A percentile compares a stretch with the other conserved stretches of the same genome.
These are phyloP conservation scores for Ennomos quercinarius DNA, from an alignment of 2,888 invertebrate species.

Conservation along the genomic window DNA sequence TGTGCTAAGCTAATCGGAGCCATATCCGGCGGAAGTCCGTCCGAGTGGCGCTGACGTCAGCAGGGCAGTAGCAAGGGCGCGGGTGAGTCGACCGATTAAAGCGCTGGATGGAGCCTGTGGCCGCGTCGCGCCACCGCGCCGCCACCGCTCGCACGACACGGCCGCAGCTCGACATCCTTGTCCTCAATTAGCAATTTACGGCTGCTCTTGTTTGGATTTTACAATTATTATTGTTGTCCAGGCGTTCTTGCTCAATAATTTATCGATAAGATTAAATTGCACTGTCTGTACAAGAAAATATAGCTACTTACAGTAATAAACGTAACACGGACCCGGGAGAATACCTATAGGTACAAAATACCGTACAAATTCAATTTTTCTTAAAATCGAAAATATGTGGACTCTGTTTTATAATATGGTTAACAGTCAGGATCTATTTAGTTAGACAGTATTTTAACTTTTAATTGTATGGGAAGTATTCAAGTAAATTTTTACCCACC, in stretches of 20 bases:
- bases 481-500: too few species aligned
- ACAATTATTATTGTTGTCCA: constrained; percentile 58
- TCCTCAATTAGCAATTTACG: constrained; percentile 79
- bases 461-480: too few species aligned
- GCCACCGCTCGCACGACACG: constrained; percentile 49
- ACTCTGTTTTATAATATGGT: too few species aligned
- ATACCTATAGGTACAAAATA: too few species aligned
- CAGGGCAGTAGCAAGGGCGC: constrained; percentile 53
- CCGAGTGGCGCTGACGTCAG: constrained; percentile 52
- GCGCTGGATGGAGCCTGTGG: constrained; percentile 49
- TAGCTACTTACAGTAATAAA: too few species aligned
- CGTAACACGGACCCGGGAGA: too few species aligned
- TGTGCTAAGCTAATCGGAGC: constrained; percentile 63
- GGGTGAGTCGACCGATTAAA: constrained; percentile 63
- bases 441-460: too few species aligned
- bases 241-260: constrained; percentile 16
- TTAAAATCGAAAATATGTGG: too few species aligned
- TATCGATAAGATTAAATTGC: constrained; percentile 3
- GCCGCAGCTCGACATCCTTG: constrained; percentile 74
- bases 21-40: constrained; percentile 61
- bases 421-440: too few species aligned
- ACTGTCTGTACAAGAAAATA: too few species aligned
- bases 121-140: constrained; percentile 39
- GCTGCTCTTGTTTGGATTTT: constrained; percentile 70
- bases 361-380: too few species aligned